phyloP scores from a whole-genome alignment of 1,140 invertebrate genomes.

The Ceratosolen fusciceps region DNA sequence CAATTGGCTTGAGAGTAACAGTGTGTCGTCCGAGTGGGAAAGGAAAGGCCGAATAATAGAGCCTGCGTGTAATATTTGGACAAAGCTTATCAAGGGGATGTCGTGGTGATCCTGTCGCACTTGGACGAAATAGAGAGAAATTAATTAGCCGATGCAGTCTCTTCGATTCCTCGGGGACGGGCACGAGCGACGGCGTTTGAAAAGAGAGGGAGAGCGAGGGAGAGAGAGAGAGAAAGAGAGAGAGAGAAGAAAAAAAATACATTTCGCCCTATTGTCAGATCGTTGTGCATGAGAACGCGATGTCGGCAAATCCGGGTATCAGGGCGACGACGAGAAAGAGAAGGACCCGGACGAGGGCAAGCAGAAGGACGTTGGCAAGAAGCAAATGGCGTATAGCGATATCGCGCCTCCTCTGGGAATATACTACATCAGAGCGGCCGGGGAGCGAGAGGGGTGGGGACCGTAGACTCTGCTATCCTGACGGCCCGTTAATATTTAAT shows the following conservation, averaged over 20 bases:
- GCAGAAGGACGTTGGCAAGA: constrained; percentile 3
- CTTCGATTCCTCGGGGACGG: background rate
- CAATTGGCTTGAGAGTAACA: background rate
- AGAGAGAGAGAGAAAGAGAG: too few relatives aligned
- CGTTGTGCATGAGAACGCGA: background rate
- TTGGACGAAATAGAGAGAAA: constrained; percentile 15
- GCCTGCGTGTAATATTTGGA: background rate
- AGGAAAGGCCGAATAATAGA: constrained; percentile 1
- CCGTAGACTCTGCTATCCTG: background rate
- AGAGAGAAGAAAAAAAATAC: too few relatives aligned
- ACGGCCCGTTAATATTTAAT: constrained; percentile 43
- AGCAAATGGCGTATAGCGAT: constrained; percentile 11
- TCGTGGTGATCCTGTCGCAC: background rate
- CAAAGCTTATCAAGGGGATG: background rate
- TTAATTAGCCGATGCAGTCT: constrained; percentile 25
- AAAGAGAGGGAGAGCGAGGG: too few relatives aligned
- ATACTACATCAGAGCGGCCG: too few relatives aligned
- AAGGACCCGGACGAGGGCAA: background rate
- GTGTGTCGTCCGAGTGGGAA: background rate
- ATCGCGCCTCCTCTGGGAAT: constrained; percentile 9
- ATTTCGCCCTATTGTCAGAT: constrained; percentile 5
- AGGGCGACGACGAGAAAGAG: background rate
- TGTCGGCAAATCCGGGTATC: constrained; percentile 2
- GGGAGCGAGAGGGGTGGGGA: background rate
- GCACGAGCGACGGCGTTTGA: background rate